A percentile compares a stretch with the other conserved stretches of the same genome.
Evolutionary conservation across 2,888 invertebrate genomes (phyloP).

Genomic region (Drosophila mulleri): DNA sequence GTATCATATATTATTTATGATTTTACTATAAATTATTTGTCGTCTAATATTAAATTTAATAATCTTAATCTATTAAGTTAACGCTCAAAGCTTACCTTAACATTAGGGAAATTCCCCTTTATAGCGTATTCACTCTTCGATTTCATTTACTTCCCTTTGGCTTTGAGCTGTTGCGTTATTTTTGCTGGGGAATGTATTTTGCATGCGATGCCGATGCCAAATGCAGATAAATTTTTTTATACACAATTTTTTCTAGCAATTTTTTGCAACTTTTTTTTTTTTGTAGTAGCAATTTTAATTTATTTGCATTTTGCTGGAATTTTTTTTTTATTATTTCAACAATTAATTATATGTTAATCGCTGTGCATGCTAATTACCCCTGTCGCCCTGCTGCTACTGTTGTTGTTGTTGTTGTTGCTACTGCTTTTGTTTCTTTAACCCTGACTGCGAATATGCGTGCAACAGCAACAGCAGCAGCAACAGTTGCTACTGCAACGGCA

Average conservation of each 20-base stretch:
- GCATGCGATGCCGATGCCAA: conserved; percentile 79
- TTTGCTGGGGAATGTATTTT: conserved; percentile 66
- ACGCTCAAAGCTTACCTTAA: not conserved
- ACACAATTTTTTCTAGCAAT: conserved; percentile 48
- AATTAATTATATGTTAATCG: conserved; percentile 83
- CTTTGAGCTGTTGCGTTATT: conserved; percentile 38
- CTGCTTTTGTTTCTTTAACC: conserved; percentile 58
- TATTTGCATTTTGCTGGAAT: conserved; percentile 46
- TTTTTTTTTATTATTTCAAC: conserved; percentile 45
- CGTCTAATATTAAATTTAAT: too few relatives aligned
- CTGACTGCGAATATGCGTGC: conserved; percentile 78
- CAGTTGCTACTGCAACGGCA: conserved; percentile 28
- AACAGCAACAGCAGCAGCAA: conserved; percentile 34
- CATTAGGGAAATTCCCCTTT: not conserved
- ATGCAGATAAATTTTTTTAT: conserved; percentile 61
- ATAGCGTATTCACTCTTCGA: conserved; percentile 26
- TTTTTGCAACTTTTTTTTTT: conserved; percentile 32
- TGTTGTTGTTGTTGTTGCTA: conserved; percentile 28
- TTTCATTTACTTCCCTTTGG: too few relatives aligned
- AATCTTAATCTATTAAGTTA: too few relatives aligned
- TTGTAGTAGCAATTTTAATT: conserved; percentile 42
- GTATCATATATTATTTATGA: too few relatives aligned
- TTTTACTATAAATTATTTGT: too few relatives aligned
- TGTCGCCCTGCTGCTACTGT: conserved; percentile 25
- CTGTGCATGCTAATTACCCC: conserved; percentile 80